Evolutionary conservation across 2,113 vertebrate species (phyloP), one percentile per base, ranked within the genome.

Genomic region (Polypterus senegalus): DNA sequence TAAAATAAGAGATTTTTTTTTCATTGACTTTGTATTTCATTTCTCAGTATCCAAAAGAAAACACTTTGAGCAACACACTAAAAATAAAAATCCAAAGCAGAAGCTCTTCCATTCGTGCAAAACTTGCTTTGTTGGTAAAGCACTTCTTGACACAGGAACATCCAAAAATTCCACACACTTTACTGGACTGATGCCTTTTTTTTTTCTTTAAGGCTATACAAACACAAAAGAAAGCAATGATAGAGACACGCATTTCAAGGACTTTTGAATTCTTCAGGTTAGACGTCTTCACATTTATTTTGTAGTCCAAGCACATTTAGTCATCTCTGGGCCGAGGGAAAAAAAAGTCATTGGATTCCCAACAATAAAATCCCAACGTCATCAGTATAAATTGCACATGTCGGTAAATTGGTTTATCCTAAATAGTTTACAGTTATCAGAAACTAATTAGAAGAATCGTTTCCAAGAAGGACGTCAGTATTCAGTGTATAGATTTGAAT

Each of bases 191-290:
- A 86, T 88, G 86, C 77, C 77, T 73, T 76, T 79, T 78, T 78
- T n/a, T 27, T 83, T 79, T 71, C 77, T 83, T 82, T 92, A 92
- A 94, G 92, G 89, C 90, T 92, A 87, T 84, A 92, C 89, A 91
- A 86, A 97, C 89, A 92, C 85, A 87, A 88, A 86, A 85, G 79
- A 89, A 86, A 92, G 81, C 77, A 83, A 79, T 73, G 70, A 75
- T 75, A 79, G 77, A 86, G 74, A 87, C 86, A 84, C 70, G 74
- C 76, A 67, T 72, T 80, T 79, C 67, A 60, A 79, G 73, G 66
- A 27, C 27, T 27, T 65, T 72, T 70, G 70, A 72, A 69, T 71
- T 83, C 79, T 73, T 80, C 77, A 70, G 72, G 73, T 71, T 78
- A 48, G 68, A 77, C 76, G 71, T 72, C 79, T 75, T 79, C 71